These are phyloP conservation scores for Peromyscus californicus DNA, from an alignment of 2,113 vertebrate species.

Conservation along the genomic window DNA sequence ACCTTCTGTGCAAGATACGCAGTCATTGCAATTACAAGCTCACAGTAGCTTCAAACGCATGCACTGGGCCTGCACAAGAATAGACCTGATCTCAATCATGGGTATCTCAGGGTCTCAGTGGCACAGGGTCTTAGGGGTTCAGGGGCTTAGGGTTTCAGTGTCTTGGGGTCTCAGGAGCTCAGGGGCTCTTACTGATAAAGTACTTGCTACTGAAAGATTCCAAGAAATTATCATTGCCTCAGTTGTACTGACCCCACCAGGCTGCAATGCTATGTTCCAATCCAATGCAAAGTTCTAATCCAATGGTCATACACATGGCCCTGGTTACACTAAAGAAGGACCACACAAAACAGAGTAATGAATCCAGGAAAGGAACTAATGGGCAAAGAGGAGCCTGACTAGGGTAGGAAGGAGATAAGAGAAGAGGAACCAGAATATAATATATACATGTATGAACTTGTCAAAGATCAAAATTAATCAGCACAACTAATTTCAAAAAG, in stretches of 20 bases:
- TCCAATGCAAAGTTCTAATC: background rate
- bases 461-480: background rate
- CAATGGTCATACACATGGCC: background rate
- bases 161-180: background rate
- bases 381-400: background rate
- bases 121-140: no score
- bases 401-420: background rate
- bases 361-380: background rate
- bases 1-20: background rate
- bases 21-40: background rate
- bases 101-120: background rate
- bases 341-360: background rate
- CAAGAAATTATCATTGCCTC: background rate
- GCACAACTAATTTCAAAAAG: background rate
- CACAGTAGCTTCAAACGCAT: background rate
- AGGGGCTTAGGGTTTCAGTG: no score
- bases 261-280: background rate
- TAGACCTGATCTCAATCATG: background rate
- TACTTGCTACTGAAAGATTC: background rate
- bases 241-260: background rate
- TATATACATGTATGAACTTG: background rate
- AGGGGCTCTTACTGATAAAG: background rate
- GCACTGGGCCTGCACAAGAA: background rate
- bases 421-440: background rate
- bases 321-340: background rate